Evolutionary conservation across 2,113 vertebrate genomes (phyloP), one percentile per base, ranked within the genome.

Genomic region (Pedionomus torquatus): DNA sequence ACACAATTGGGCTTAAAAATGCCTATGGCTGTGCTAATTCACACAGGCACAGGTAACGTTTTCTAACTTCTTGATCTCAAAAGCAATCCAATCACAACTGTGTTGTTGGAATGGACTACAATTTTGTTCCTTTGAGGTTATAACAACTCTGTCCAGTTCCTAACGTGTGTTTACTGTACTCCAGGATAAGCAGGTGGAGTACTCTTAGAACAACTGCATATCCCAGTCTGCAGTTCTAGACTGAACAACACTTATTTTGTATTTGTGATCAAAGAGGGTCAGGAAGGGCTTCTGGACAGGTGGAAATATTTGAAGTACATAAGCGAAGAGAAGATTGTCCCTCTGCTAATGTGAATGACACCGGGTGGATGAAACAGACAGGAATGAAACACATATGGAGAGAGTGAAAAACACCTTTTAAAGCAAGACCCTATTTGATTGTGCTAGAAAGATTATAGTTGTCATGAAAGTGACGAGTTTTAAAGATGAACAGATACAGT

Each of bases 31-130:
- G 33, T 89, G 24, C 12, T 78, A 72, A 83, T 49, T 93, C 72
- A n/a, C 26, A 78, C 11, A 68, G 23, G 5, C 7, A 80, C 8
- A 43, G 0, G 0, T 28, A 76, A 35, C 49, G 51, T 61, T 76
- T 76, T 57, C 20, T 35, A 57, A 46, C 37, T 83, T 68, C 35
- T n/a, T 44, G 44, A 19, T 65, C 49, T 57, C 80, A 44, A 80
- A 91, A 74, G 4, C 11, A 57, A 65, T 52, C 16, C 9, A 79
- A 0, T 37, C 37, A 43, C 10, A 83, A 3, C 13, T 43, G 3
- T 55, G 25, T 33, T 65, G 23, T 16, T 91, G 35, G 33, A 60
- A 70, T 5, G 2, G 8, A 33, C 0, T 3, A 17, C 9, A 57
- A 13, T 46, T 70, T 89, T 1, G 1, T 46, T 93, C 11, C 30